Base-by-base conservation (phyloP, 2,888 invertebrate species). In the Congeria kusceri region DNA sequence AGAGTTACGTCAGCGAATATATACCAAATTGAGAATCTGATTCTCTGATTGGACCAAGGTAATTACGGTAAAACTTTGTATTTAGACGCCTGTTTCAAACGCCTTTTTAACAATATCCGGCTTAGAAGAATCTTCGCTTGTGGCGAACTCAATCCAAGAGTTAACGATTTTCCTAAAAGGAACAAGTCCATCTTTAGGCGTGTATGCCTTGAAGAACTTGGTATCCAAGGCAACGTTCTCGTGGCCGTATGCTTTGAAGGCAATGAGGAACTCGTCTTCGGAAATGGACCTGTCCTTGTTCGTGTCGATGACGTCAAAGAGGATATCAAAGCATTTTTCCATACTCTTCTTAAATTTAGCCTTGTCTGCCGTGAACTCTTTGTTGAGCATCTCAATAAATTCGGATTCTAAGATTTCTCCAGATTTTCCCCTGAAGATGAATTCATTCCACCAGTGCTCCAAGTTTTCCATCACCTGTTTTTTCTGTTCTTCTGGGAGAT, bases 221-320 rank as follows among this genome's bases (percentile, higher is more conserved):
- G 59, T 76, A 57, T 81, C 80, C 2, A 77, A 18, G 9, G 58
- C 74, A 46, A 81, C 77, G 32, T 84, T 76, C 49, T 81, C 84
- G 18, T 84, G 84, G 32, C 84, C 84, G 32, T 81, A 84, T 0
- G 84, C 84, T 65, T 78, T 70, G 61, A 79, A 84, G 27, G 84
- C 84, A 46, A 77, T 78, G 15, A 84, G 74, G 49, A 83, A 83
- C 39, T 83, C 83, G 28, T 80, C 69, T n/a, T 76, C 68, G 46
- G 80, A 80, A 27, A 83, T 83, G 5, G 78, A 83, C 29, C 78
- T 66, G 57, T 72, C 65, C 44, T 72, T 79, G 62, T 82, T 82
- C 20, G 84, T 82, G 47, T 84, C 84, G 32, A 81, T 80, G 4
- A 84, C 81, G 53, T 81, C 81, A 39, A 84, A 81, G 27, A 84